phyloP scores from a whole-genome alignment of 2,113 vertebrate genomes.

The Chauna torquata region DNA sequence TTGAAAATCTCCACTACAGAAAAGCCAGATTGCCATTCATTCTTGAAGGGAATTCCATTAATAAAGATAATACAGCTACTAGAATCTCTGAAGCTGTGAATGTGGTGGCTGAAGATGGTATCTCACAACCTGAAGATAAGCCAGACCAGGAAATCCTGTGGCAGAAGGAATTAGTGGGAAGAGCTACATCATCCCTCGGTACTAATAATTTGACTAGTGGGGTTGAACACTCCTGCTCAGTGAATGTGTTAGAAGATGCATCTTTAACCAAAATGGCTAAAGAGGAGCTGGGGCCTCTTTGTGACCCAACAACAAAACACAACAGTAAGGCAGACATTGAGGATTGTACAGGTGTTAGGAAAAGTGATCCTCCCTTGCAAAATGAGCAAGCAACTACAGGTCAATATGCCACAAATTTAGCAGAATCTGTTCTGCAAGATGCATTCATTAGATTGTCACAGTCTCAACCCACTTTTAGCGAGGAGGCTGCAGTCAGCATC shows the following conservation, averaged over 20 bases:
- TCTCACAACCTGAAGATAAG: neutral
- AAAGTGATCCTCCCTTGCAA: neutral
- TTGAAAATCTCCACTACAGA: conserved; percentile 67
- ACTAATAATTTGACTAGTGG: neutral
- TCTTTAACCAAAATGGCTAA: conserved; percentile 39
- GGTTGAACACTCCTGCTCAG: conserved; percentile 1
- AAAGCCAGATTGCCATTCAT: conserved; percentile 54
- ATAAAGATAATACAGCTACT: neutral
- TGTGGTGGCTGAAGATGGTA: conserved; percentile 58
- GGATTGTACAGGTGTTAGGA: neutral
- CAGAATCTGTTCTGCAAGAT: conserved; percentile 94
- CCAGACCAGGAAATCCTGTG: neutral
- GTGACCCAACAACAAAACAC: neutral
- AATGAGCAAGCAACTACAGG: conserved; percentile 77
- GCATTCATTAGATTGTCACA: conserved; percentile 93
- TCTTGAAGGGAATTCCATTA: conserved; percentile 37
- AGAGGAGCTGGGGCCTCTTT: neutral
- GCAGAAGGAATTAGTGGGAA: conserved; percentile 16
- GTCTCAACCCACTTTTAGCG: conserved; percentile 79
- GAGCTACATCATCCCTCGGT: neutral
- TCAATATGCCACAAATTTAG: conserved; percentile 91
- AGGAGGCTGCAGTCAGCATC: conserved; percentile 80
- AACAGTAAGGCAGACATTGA: conserved; percentile 10
- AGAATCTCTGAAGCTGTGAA: conserved; percentile 54
- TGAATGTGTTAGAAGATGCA: neutral